Evolutionary conservation across 2,888 invertebrate genomes (phyloP).

Genomic region (Eurois occulta): DNA sequence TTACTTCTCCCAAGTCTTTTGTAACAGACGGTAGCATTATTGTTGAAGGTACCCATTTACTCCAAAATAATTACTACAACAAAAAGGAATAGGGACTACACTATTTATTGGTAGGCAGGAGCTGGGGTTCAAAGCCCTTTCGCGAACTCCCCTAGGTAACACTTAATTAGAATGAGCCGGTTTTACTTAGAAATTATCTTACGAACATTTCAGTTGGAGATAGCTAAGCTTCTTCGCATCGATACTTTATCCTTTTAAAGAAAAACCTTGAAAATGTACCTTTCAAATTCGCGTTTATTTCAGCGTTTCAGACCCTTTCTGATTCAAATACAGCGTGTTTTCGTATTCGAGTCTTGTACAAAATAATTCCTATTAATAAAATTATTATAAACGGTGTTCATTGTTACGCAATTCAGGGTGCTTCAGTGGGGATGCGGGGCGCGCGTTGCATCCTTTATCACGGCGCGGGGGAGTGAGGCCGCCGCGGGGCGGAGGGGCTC

Average conservation of each 20-base stretch:
- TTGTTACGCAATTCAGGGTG: constrained; percentile 85
- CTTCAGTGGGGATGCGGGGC: constrained; percentile 76
- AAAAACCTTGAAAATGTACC: constrained; percentile 18
- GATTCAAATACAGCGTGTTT: constrained; percentile 46
- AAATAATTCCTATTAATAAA: constrained; percentile 75
- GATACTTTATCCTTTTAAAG: constrained; percentile 42
- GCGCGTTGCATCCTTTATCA: constrained; percentile 88
- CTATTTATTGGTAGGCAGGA: constrained; percentile 52
- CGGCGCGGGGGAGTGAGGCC: constrained; percentile 67
- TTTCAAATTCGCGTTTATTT: constrained; percentile 37
- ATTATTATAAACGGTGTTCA: constrained; percentile 83
- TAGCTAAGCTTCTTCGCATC: constrained; percentile 38
- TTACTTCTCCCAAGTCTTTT: constrained; percentile 36
- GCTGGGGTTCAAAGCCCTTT: constrained; percentile 60
- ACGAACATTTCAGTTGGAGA: constrained; percentile 43
- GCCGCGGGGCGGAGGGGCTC: constrained; percentile 71
- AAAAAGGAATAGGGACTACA: constrained; percentile 43
- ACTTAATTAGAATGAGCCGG: constrained; percentile 63
- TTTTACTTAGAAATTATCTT: constrained; percentile 55
- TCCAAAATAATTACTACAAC: constrained; percentile 55
- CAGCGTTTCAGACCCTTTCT: constrained; percentile 29
- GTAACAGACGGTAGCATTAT: constrained; percentile 36
- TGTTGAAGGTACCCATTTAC: constrained; percentile 34
- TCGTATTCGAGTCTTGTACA: constrained; percentile 66
- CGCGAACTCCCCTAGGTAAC: constrained; percentile 53